Percentiles rank a stretch among this genome's conserved stretches.
These are phyloP conservation scores for Graptemys geographica DNA, from an alignment of 2,797 vertebrate genomes.

Conservation along the genomic window DNA sequence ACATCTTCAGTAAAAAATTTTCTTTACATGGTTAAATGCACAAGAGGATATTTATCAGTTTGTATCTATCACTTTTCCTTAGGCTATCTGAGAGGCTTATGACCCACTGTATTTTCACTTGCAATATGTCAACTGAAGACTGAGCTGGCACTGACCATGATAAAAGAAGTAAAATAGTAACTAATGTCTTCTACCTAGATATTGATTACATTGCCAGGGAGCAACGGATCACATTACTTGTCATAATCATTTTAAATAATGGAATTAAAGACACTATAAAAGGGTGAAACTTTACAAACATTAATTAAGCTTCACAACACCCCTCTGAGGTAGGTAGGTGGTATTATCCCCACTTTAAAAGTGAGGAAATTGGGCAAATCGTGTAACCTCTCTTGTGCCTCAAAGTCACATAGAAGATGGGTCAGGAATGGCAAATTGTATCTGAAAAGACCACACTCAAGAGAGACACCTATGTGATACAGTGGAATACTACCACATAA, in stretches of 20 bases:
- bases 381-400: neutral
- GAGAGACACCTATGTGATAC: neutral
- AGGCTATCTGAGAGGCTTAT: rapidly evolving
- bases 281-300: neutral
- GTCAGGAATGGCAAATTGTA: neutral
- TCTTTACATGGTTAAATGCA: neutral
- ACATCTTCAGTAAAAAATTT: neutral
- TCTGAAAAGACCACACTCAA: neutral
- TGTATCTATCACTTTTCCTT: neutral
- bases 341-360: neutral
- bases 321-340: neutral
- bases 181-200: neutral
- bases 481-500: neutral
- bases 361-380: neutral
- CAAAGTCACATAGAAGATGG: neutral
- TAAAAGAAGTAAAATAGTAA: slow-evolving; percentile 5
- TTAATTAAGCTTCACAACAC: neutral
- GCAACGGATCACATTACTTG: neutral
- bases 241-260: neutral
- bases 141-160: neutral
- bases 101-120: slow-evolving; percentile 22
- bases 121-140: neutral
- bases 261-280: neutral
- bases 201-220: neutral
- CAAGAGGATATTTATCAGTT: neutral